Conservation (phyloP, 1,140 invertebrate species). For the Sarcophaga peregrina region DNA sequence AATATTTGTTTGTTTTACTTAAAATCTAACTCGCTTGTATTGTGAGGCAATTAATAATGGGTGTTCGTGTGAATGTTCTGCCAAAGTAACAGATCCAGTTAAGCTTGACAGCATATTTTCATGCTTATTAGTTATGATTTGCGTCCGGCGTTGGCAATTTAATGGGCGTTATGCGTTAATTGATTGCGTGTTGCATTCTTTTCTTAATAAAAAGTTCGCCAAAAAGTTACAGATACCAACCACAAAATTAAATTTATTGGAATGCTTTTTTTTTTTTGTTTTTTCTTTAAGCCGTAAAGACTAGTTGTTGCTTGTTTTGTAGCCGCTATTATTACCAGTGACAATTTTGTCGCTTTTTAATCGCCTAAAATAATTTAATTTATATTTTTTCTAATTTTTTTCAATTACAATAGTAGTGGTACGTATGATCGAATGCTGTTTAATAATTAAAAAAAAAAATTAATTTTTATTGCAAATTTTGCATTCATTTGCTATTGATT, state of each 20-base stretch:
- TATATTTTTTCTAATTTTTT: background rate
- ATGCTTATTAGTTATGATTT: slow-evolving; percentile 40
- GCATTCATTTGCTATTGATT: background rate
- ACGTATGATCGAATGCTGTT: background rate
- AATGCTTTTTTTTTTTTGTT: too few relatives aligned
- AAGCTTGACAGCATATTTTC: slow-evolving; percentile 28
- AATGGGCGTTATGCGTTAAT: slow-evolving; percentile 39
- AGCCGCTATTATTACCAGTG: background rate
- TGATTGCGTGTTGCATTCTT: slow-evolving; percentile 36
- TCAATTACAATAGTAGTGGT: background rate
- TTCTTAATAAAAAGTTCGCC: background rate
- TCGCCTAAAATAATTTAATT: background rate
- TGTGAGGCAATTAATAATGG: too few relatives aligned
- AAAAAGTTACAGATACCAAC: background rate
- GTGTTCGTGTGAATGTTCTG: too few relatives aligned
- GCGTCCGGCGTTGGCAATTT: slow-evolving; percentile 33
- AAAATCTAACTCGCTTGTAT: too few relatives aligned
- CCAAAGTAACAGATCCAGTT: slow-evolving; percentile 27
- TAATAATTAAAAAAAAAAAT: background rate
- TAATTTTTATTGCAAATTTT: background rate
- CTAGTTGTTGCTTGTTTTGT: background rate
- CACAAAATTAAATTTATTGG: background rate
- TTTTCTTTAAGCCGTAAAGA: background rate
- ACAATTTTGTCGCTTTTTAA: too few relatives aligned
- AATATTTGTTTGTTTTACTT: too few relatives aligned